These are phyloP conservation scores for Morinoia aosen DNA, from an alignment of 2,888 invertebrate genomes.

Conservation along the genomic window DNA sequence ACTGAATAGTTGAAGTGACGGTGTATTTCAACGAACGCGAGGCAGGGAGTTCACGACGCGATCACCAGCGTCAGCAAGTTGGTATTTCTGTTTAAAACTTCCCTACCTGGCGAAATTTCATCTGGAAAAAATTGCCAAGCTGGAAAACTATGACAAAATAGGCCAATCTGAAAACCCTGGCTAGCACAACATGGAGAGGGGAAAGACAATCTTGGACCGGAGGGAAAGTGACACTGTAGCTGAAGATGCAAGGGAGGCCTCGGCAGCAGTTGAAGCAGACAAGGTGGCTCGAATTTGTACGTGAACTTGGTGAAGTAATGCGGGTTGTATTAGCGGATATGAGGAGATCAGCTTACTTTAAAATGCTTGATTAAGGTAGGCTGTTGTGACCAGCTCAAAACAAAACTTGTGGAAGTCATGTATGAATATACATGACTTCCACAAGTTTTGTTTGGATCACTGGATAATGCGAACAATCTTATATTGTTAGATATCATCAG, in stretches of 20 bases:
- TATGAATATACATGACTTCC: not conserved
- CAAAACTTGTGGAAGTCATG: not conserved
- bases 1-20: too few species aligned
- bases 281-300: not conserved
- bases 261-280: not conserved
- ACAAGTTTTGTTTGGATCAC: not conserved
- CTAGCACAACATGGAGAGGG: too few species aligned
- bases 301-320: not conserved
- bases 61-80: too few species aligned
- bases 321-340: not conserved
- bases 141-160: too few species aligned
- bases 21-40: too few species aligned
- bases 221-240: too few species aligned
- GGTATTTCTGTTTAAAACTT: too few species aligned
- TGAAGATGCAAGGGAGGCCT: not conserved
- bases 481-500: not conserved
- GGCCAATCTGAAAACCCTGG: too few species aligned
- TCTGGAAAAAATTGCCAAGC: too few species aligned
- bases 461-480: not conserved
- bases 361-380: not conserved
- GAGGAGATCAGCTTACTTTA: not conserved
- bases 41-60: too few species aligned
- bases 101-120: too few species aligned
- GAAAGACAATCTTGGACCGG: too few species aligned
- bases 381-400: not conserved